phyloP scores from a whole-genome alignment of 2,113 vertebrate species.

The Prunella fulvescens region DNA sequence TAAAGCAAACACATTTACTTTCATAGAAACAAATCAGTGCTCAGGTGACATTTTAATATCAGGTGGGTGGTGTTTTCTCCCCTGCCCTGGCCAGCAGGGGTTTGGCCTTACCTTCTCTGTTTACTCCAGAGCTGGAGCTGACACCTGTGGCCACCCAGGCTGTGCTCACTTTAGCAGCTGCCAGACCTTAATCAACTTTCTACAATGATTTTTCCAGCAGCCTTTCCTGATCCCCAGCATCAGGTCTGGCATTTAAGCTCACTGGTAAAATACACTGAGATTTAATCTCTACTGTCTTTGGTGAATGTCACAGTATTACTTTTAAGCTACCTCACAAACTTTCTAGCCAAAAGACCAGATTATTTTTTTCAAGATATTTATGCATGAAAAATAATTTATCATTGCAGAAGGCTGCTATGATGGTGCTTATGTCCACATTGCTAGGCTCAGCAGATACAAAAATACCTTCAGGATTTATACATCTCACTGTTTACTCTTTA shows the following conservation, averaged over 20 bases:
- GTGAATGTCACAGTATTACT: background rate
- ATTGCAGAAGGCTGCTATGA: background rate
- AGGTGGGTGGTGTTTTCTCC: background rate
- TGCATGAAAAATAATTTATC: background rate
- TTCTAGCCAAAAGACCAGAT: background rate
- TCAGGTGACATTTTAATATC: background rate
- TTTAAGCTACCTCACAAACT: background rate
- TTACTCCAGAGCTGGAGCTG: background rate
- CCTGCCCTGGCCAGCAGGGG: background rate
- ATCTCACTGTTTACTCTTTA: background rate
- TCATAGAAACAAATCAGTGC: background rate
- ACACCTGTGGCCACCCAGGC: conserved; percentile 54
- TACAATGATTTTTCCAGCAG: conserved; percentile 53
- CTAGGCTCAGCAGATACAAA: background rate
- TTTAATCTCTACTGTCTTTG: background rate
- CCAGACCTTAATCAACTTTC: conserved; percentile 50
- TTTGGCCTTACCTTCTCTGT: background rate
- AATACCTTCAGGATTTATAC: background rate
- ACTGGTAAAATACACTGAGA: background rate
- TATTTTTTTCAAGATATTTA: background rate
- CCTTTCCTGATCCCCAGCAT: background rate
- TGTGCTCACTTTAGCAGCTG: conserved; percentile 48
- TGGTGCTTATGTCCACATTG: background rate
- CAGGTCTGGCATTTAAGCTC: conserved; percentile 5
- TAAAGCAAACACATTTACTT: background rate